Base-by-base conservation (phyloP, 2,888 invertebrate genomes). In the Cyrtodaria siliqua region DNA sequence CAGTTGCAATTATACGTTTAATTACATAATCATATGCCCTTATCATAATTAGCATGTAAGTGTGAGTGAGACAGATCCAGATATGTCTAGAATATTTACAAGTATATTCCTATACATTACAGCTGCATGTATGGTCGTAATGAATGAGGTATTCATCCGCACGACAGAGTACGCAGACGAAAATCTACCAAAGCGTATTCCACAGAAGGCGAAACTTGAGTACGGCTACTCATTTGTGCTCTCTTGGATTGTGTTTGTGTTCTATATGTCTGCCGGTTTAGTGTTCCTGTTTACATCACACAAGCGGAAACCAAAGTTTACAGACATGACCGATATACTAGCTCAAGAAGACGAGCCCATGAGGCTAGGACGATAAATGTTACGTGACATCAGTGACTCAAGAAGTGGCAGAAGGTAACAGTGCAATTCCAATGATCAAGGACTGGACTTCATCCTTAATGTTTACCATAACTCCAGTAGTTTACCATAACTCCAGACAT, bases 301-400 rank as follows among this genome's bases (percentile, higher is more conserved):
- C 70, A 97, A 97, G 92, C 95, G 96, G 92, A 97, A 97, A 94
- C 96, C 97, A 0, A 95, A 96, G 83, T 96, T 96, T 88, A 96
- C 96, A 0, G 96, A 96, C 3, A 96, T 95, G n/a, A 96, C 96
- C 81, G 96, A 97, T 90, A 94, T 96, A 47, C 33, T 78, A 23
- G 97, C 96, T 0, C 95, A 96, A 95, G 97, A 96, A 4, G 97
- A 97, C 87, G 97, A 97, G 88, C 96, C 97, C 0, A 96, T 96
- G 49, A 96, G 96, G 89, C 96, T 97, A 62, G 94, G 94, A 14
- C 92, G 94, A 62, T 84, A 86, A 68, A 16, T 20, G 16, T 16
- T 6, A 33, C 12, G 33, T 33, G 33, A 33, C 4, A 33, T 33
- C 33, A 8, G 6, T 33, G 4, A 33, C 33, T 33, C 33, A 33